Conservation (phyloP, 2,888 invertebrate species). For the Spodoptera littoralis region DNA sequence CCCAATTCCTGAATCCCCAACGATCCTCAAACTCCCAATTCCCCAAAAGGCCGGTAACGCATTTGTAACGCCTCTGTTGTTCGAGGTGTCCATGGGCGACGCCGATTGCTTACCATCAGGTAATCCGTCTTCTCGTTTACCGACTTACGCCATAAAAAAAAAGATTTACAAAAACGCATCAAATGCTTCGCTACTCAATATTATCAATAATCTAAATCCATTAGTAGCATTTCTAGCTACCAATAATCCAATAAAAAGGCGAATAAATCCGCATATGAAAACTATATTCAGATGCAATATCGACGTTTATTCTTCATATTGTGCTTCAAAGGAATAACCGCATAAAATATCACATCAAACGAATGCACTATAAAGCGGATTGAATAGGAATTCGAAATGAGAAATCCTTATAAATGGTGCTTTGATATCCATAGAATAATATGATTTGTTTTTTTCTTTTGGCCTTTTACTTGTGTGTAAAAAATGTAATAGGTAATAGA, state of each 20-base stretch:
- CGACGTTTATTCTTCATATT: slow-evolving; percentile 36
- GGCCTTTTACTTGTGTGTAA: too few relatives aligned
- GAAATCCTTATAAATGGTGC: slow-evolving; percentile 29
- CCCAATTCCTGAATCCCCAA: too few relatives aligned
- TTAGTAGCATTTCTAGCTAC: slow-evolving; percentile 12
- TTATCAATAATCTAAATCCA: background rate
- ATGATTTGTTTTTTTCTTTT: slow-evolving; percentile 5
- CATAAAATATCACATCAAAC: slow-evolving; percentile 31
- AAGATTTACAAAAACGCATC: too few relatives aligned
- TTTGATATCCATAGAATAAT: slow-evolving; percentile 25
- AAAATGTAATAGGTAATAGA: too few relatives aligned
- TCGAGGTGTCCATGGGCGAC: too few relatives aligned
- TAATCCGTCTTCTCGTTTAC: too few relatives aligned
- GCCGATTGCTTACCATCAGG: too few relatives aligned
- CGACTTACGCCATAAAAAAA: too few relatives aligned
- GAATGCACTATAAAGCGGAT: slow-evolving; percentile 30
- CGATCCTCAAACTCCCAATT: too few relatives aligned
- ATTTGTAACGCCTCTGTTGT: too few relatives aligned
- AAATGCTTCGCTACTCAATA: too few relatives aligned
- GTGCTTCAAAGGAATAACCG: slow-evolving; percentile 25
- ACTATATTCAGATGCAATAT: slow-evolving; percentile 46
- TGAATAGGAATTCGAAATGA: slow-evolving; percentile 34
- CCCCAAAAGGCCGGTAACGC: too few relatives aligned
- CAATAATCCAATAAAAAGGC: slow-evolving; percentile 26
- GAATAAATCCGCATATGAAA: slow-evolving; percentile 40